Percentiles rank a stretch among this genome's conserved stretches.
Evolutionary conservation across 1,140 invertebrate genomes (phyloP).

Genomic region (Muscidifurax raptorellus): DNA sequence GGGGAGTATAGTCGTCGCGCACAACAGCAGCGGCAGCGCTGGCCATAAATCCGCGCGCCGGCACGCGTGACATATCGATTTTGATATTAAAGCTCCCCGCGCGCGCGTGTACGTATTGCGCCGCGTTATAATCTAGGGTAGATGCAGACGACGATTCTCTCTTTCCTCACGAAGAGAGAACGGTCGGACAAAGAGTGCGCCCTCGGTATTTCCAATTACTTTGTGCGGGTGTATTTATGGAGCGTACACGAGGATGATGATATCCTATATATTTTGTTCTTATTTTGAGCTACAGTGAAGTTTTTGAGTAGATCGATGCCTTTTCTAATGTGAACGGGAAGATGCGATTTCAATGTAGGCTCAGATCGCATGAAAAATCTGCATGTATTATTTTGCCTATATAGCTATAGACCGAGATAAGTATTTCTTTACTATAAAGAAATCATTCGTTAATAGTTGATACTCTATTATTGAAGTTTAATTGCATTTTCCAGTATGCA

Average conservation of each 20-base stretch:
- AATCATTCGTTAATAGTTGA: no score
- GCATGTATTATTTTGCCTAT: no score
- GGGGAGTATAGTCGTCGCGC: not conserved
- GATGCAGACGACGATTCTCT: not conserved
- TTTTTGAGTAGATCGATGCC: not conserved
- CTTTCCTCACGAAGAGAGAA: not conserved
- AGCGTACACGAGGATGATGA: not conserved
- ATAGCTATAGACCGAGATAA: no score
- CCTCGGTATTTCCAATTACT: conserved; percentile 8
- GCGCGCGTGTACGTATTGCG: not conserved
- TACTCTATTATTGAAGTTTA: no score
- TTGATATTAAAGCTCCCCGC: conserved; percentile 36
- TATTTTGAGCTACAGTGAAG: not conserved
- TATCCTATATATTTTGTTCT: not conserved
- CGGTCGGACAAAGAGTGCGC: not conserved
- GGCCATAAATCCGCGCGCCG: not conserved
- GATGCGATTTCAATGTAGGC: no score
- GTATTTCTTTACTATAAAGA: no score
- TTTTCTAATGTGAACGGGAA: no score
- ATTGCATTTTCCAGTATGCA: no score
- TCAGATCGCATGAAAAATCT: no score
- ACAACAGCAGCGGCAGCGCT: not conserved
- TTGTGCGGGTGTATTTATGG: not conserved
- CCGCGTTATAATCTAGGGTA: conserved; percentile 6
- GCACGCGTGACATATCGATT: conserved; percentile 42